Evolutionary conservation across 2,113 vertebrate species (phyloP).

Genomic region (Phyllostomus hastatus): DNA sequence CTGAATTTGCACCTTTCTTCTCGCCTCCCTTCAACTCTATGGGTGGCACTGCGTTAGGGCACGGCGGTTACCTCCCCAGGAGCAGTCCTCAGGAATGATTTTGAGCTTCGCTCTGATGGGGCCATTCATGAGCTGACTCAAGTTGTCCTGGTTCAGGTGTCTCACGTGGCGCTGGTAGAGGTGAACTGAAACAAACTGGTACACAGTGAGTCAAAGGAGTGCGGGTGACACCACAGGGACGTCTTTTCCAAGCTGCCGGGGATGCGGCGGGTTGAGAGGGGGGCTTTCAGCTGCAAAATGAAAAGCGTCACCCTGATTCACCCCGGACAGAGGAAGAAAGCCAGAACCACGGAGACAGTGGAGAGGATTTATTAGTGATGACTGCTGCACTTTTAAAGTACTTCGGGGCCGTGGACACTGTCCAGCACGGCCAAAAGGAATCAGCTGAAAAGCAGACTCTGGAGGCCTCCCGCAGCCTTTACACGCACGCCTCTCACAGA

Average conservation of each 20-base stretch:
- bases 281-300: neutral
- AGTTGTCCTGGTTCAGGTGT: slow-evolving; percentile 80
- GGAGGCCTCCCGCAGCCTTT: neutral
- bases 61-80: slow-evolving; percentile 92
- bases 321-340: neutral
- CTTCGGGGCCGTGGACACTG: neutral
- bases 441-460: neutral
- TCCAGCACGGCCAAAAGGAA: neutral
- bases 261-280: neutral
- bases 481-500: fast-evolving
- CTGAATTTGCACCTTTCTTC: neutral
- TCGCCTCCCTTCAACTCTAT: neutral
- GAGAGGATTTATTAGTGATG: neutral
- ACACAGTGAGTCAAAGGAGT: neutral
- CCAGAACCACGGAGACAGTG: neutral
- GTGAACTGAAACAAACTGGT: slow-evolving; percentile 72
- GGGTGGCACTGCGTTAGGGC: neutral
- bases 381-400: neutral
- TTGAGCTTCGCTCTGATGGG: slow-evolving; percentile 91
- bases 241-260: neutral
- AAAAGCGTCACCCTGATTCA: neutral
- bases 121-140: slow-evolving; percentile 93
- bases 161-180: slow-evolving; percentile 84
- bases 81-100: slow-evolving; percentile 90
- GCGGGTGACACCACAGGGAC: neutral